Evolutionary conservation across 2,113 vertebrate genomes (phyloP), one percentile per base, ranked within the genome.

Genomic region (Suncus etruscus): DNA sequence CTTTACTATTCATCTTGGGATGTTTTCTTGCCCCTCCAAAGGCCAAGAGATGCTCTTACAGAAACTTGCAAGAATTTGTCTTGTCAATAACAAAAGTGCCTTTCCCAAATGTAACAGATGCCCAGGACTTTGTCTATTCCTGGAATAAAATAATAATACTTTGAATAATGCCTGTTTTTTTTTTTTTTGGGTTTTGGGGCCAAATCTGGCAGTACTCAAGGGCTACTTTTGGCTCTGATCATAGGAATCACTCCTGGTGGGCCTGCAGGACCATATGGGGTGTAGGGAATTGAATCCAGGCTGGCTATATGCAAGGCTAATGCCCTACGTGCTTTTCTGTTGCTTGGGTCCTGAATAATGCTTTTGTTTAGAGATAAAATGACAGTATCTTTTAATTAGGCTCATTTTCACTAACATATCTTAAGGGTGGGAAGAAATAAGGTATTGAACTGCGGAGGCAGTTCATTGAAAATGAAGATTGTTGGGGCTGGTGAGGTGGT

Each of bases 361-460:
- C 88, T 65, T 63, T 93, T 75, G 29, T 82, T 75, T 61, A 45
- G 69, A 61, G 32, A 29, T 73, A 90, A 78, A 90, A 83, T 87
- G 76, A 16, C 14, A 47, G 1, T 90, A 69, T 79, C 12, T 11
- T 94, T 80, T 76, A 93, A n/a, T 81, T 83, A 48, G 48, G 15
- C 68, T 93, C 85, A 77, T 88, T 91, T 89, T 18, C 20, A 80
- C 54, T 27, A 80, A n/a, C 39, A 93, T 94, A 69, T 83, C 94
- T 90, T 58, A 89, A 94, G 88, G 58, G 78, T 68, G 50, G 48
- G 68, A 85, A 47, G 45, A 87, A 79, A 65, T 87, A 29, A 73
- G 54, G 31, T 80, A 81, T 69, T 92, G 91, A 90, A 12, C 15
- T 48, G 1, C 47, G 10, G 32, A 68, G 16, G 24, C 68, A 65